phyloP scores from a whole-genome alignment of 2,797 vertebrate genomes.

The Hydrophis major region DNA sequence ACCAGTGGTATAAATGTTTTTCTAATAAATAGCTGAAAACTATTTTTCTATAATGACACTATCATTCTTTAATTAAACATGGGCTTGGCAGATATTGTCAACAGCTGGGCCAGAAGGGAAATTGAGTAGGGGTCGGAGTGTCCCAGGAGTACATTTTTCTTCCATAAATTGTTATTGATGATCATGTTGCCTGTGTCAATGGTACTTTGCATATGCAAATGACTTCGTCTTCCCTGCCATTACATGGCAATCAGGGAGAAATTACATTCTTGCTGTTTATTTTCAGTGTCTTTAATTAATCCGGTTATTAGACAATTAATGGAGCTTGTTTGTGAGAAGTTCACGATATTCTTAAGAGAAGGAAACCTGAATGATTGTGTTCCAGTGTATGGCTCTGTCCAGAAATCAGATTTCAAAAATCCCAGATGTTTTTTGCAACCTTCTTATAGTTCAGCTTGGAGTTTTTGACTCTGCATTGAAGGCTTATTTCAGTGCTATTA shows the following conservation, averaged over 20 bases:
- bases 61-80: constrained; percentile 42
- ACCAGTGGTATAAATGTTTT: constrained; percentile 35
- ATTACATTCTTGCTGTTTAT: constrained; percentile 80
- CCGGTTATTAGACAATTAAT: constrained; percentile 78
- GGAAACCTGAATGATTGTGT: neutral
- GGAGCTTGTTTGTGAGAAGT: constrained; percentile 76
- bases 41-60: constrained; percentile 26
- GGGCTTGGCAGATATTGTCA: neutral
- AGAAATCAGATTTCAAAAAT: neutral
- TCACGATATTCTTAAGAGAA: constrained; percentile 59
- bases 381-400: neutral
- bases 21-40: constrained; percentile 39
- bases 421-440: neutral
- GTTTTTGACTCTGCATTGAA: accelerated
- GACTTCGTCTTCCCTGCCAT: constrained; percentile 64
- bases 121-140: constrained; percentile 14
- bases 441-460: neutral
- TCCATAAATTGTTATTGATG: constrained; percentile 29
- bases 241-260: constrained; percentile 74
- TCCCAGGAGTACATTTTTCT: constrained; percentile 35
- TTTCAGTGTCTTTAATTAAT: constrained; percentile 78
- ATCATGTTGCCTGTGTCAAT: constrained; percentile 35
- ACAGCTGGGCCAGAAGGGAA: constrained; percentile 23
- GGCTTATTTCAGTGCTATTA: neutral
- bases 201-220: constrained; percentile 67